Evolutionary conservation across 1,140 invertebrate genomes (phyloP).

Genomic region (Cherax quadricarinatus): DNA sequence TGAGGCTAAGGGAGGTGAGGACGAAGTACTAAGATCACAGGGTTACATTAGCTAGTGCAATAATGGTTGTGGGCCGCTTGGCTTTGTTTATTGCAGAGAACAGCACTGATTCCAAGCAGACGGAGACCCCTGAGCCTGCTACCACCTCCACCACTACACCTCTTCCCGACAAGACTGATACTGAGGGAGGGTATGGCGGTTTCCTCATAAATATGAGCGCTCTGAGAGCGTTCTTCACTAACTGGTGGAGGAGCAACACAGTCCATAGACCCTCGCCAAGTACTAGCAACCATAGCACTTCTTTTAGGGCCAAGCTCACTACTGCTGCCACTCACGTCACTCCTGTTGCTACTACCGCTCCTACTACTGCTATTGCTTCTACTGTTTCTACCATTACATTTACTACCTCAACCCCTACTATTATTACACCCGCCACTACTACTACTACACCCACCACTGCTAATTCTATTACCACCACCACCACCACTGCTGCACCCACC

Average conservation of each 20-base stretch:
- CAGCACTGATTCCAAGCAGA: neutral
- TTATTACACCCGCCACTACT: too few relatives aligned
- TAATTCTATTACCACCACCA: too few relatives aligned
- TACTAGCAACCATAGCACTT: neutral
- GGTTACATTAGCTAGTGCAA: too few relatives aligned
- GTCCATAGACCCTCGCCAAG: too few relatives aligned
- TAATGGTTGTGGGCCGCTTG: slow-evolving; percentile 5
- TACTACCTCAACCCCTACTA: neutral
- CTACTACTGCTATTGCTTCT: slow-evolving; percentile 10
- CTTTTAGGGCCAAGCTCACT: neutral
- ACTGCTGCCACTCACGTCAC: neutral
- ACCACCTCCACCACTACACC: slow-evolving; percentile 15
- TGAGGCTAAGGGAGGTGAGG: neutral
- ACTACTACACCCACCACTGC: too few relatives aligned
- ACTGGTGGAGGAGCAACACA: neutral
- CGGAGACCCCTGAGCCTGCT: neutral
- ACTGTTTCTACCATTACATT: too few relatives aligned
- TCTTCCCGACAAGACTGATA: neutral
- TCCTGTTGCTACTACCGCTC: neutral
- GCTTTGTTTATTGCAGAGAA: slow-evolving; percentile 39
- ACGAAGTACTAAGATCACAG: neutral
- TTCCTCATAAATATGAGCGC: slow-evolving; percentile 24
- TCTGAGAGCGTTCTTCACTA: slow-evolving; percentile 48
- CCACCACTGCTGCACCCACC: neutral
- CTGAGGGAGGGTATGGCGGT: neutral